These are phyloP conservation scores for Apotomis turbidana DNA, from an alignment of 2,888 invertebrate genomes.

Conservation along the genomic window DNA sequence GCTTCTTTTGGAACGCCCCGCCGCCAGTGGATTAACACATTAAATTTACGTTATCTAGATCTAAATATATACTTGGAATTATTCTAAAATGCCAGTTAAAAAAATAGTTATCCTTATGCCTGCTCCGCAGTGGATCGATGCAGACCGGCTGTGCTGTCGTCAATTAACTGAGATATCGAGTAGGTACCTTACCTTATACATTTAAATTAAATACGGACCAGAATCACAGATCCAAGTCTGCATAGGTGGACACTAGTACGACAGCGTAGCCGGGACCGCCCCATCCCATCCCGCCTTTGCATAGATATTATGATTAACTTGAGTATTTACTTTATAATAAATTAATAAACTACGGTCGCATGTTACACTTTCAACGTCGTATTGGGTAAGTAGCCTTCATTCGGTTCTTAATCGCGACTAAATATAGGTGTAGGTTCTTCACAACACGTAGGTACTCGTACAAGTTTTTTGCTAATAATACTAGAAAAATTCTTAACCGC, in stretches of 20 bases:
- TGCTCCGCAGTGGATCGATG: neutral
- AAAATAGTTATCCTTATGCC: neutral
- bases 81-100: neutral
- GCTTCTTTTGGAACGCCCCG: neutral
- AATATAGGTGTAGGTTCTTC: slow-evolving; percentile 28
- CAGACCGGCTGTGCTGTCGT: neutral
- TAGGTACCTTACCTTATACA: too few relatives aligned
- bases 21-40: neutral
- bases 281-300: neutral
- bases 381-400: neutral
- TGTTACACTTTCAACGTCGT: neutral
- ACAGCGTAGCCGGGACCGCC: neutral
- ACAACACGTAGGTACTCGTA: slow-evolving; percentile 32
- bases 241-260: neutral
- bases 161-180: too few relatives aligned
- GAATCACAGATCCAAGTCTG: neutral
- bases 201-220: too few relatives aligned
- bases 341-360: neutral
- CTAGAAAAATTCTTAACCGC: slow-evolving; percentile 37
- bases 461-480: slow-evolving; percentile 35
- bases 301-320: neutral
- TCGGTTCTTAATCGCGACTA: slow-evolving; percentile 2
- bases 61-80: too few relatives aligned
- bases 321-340: neutral
- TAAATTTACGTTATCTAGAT: too few relatives aligned